These are phyloP conservation scores for Labia minor DNA, from an alignment of 2,888 invertebrate species.

Conservation along the genomic window DNA sequence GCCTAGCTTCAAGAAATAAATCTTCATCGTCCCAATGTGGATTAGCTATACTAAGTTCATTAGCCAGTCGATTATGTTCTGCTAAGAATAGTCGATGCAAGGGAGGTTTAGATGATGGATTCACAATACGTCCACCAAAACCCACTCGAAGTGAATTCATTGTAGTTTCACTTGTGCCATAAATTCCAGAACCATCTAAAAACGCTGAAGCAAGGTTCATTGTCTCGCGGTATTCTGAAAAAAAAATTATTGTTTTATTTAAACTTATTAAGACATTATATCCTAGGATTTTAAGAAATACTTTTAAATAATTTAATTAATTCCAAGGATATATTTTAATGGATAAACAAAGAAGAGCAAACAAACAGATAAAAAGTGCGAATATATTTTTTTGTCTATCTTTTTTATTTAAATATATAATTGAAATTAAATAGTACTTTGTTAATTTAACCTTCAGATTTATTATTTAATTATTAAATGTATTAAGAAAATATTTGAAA, in stretches of 20 bases:
- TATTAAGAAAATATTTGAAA: too few relatives aligned
- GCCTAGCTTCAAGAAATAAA: constrained; percentile 61
- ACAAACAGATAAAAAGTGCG: too few relatives aligned
- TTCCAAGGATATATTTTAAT: too few relatives aligned
- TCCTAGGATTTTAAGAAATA: too few relatives aligned
- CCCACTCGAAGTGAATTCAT: constrained; percentile 51
- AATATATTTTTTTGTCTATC: too few relatives aligned
- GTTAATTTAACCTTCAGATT: too few relatives aligned
- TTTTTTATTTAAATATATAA: too few relatives aligned
- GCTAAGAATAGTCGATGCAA: constrained; percentile 39
- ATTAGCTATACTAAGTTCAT: constrained; percentile 56
- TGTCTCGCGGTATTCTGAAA: constrained; percentile 60
- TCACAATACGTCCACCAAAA: constrained; percentile 61
- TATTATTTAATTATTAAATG: too few relatives aligned
- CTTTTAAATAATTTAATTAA: too few relatives aligned
- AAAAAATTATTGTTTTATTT: not conserved
- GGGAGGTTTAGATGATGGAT: constrained; percentile 37
- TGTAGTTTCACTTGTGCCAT: constrained; percentile 64
- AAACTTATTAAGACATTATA: too few relatives aligned
- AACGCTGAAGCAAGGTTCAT: constrained; percentile 77
- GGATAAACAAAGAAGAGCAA: too few relatives aligned
- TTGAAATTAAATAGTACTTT: too few relatives aligned
- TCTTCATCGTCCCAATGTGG: constrained; percentile 69
- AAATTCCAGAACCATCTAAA: constrained; percentile 72
- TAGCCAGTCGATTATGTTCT: constrained; percentile 72